phyloP scores from a whole-genome alignment of 2,113 vertebrate species.

The Misgurnus mizolepis region DNA sequence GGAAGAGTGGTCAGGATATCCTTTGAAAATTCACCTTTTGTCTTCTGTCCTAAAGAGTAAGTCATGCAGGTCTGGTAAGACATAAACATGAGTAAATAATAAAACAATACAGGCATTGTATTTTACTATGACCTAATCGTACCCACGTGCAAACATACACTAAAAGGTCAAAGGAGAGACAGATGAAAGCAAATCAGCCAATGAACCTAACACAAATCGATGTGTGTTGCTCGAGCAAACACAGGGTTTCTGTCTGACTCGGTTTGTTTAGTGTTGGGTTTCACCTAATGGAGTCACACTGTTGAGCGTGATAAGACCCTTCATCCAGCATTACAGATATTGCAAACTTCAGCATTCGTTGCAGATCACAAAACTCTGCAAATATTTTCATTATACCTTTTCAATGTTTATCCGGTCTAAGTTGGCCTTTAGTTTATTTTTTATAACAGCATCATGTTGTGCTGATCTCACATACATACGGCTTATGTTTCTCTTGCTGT shows the following conservation, averaged over 20 bases:
- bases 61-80: too few relatives aligned
- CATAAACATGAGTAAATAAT: background rate
- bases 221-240: slow-evolving; percentile 48
- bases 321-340: background rate
- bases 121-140: background rate
- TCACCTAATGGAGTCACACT: slow-evolving; percentile 38
- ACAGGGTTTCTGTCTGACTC: slow-evolving; percentile 10
- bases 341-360: background rate
- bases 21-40: too few relatives aligned
- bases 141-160: slow-evolving; percentile 5
- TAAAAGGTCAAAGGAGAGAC: slow-evolving; percentile 42
- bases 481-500: background rate
- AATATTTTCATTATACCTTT: slow-evolving; percentile 12
- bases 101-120: slow-evolving; percentile 17
- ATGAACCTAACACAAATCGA: slow-evolving; percentile 51
- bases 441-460: slow-evolving; percentile 17
- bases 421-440: background rate
- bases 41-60: too few relatives aligned
- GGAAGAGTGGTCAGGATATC: too few relatives aligned
- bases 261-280: slow-evolving; percentile 51
- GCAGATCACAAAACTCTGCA: background rate
- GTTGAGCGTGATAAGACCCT: slow-evolving; percentile 25
- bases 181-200: slow-evolving; percentile 40
- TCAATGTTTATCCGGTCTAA: background rate
- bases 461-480: background rate